A percentile compares a stretch with the other conserved stretches of the same genome.
Evolutionary conservation across 2,797 vertebrate genomes (phyloP).

Genomic region (Lithobates sylvaticus): DNA sequence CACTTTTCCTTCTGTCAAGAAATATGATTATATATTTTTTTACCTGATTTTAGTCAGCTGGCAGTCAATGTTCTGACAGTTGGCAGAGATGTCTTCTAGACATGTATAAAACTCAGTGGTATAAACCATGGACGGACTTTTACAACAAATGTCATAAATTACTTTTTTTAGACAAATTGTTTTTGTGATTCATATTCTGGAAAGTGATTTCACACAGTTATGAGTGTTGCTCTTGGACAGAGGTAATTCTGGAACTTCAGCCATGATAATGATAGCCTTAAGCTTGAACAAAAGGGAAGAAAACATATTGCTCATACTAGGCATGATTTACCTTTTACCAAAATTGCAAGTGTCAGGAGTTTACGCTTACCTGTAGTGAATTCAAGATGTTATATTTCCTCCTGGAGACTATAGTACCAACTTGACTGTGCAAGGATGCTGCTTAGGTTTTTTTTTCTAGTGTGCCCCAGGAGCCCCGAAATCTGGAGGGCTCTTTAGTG

Average conservation of each 20-base stretch:
- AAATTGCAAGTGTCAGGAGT: not conserved
- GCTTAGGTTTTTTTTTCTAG: no score
- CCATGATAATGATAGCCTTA: not conserved
- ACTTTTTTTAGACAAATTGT: slow-evolving; percentile 3
- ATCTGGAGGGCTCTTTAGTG: no score
- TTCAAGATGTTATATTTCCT: not conserved
- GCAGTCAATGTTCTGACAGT: not conserved
- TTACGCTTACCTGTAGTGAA: not conserved
- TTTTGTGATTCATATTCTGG: slow-evolving; percentile 12
- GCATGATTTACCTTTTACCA: not conserved
- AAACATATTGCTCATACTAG: not conserved
- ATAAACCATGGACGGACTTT: not conserved
- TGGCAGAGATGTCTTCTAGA: not conserved
- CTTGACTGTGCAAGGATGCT: not conserved
- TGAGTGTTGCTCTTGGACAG: slow-evolving; percentile 7
- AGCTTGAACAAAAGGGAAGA: not conserved
- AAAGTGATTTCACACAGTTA: not conserved
- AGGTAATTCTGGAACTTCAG: not conserved
- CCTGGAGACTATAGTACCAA: not conserved
- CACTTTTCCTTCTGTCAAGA: not conserved
- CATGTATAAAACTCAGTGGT: not conserved
- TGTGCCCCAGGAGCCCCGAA: no score
- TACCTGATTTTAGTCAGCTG: not conserved
- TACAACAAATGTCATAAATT: not conserved
- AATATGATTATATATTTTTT: not conserved